Evolutionary conservation across 2,888 invertebrate species (phyloP), one percentile per base, ranked within the genome.

Genomic region (Ophion ellenae): DNA sequence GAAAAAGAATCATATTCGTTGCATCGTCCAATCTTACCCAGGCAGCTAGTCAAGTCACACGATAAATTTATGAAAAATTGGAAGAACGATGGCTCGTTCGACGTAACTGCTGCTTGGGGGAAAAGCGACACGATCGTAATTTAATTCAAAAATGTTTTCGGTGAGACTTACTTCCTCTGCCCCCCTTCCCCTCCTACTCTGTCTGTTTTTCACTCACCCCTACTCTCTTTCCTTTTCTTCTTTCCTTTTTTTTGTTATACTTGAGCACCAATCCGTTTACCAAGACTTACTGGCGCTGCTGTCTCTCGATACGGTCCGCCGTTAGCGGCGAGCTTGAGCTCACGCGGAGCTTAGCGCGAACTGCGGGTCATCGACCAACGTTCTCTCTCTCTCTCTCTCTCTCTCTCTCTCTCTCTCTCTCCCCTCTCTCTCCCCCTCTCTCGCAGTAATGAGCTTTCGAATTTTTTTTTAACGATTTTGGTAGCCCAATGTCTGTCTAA

Each of bases 291-390:
- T 61, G 53, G 32, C 47, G 24, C 64, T 40, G 36, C 20, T 53
- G 53, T 40, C 40, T 20, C 40, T 66, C 36, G 14, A 53, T 77
- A 76, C 80, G 77, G 81, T 86, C 40, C 40, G 40, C 85, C 85
- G 85, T 86, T 86, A 86, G 80, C 83, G 80, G 40, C 9, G 40
- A 40, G 40, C 40, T 79, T 71, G 75, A 78, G 81, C 77, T 83
- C 83, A 74, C 74, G 59, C 67, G 24, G 73, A 81, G 83, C 83
- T 77, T 82, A 79, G 32, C 61, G 78, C 80, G 36, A 73, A 77
- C 40, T 36, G 59, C 78, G 81, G 86, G 86, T 86, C 86, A 83
- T 86, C 83, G 86, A 86, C 86, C 86, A 86, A 81, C 74, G 53
- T 53, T 0, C 66, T 77, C 53, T 53, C 53, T 53, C 53, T 14